Conservation (phyloP, 2,888 invertebrate genomes). For the Petrolisthes manimaculis region DNA sequence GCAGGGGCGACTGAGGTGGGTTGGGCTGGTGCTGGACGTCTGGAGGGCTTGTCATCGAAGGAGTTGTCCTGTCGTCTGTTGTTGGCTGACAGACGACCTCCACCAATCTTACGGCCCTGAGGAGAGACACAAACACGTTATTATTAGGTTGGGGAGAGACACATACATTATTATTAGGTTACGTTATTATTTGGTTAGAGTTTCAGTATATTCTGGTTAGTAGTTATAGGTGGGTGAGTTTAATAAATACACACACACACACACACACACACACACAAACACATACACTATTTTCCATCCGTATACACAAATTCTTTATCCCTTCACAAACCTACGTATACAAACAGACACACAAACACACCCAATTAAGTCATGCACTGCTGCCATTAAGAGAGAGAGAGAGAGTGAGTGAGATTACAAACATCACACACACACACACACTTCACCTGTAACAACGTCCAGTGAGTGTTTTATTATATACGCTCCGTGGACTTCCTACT, state of each 20-base stretch:
- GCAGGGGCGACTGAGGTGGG: slow-evolving; percentile 12
- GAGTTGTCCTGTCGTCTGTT: slow-evolving; percentile 27
- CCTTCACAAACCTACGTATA: too few relatives aligned
- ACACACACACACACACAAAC: too few relatives aligned
- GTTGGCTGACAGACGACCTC: slow-evolving; percentile 1
- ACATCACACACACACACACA: background rate
- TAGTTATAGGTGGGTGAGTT: background rate
- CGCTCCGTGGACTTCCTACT: too few relatives aligned
- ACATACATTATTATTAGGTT: background rate
- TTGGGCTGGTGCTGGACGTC: background rate
- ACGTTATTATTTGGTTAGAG: background rate
- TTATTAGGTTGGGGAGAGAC: background rate
- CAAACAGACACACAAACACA: too few relatives aligned
- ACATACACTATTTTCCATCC: too few relatives aligned
- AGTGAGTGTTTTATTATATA: too few relatives aligned
- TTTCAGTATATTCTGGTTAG: background rate
- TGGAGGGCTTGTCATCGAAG: slow-evolving; percentile 25
- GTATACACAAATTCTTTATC: too few relatives aligned
- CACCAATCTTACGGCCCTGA: slow-evolving; percentile 33
- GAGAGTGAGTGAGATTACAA: background rate
- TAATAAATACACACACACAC: too few relatives aligned
- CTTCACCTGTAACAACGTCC: too few relatives aligned
- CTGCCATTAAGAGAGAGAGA: too few relatives aligned
- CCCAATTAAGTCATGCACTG: too few relatives aligned
- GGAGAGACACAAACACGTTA: background rate